Conservation (phyloP, 2,113 vertebrate species). For the Dipodomys ordii region DNA sequence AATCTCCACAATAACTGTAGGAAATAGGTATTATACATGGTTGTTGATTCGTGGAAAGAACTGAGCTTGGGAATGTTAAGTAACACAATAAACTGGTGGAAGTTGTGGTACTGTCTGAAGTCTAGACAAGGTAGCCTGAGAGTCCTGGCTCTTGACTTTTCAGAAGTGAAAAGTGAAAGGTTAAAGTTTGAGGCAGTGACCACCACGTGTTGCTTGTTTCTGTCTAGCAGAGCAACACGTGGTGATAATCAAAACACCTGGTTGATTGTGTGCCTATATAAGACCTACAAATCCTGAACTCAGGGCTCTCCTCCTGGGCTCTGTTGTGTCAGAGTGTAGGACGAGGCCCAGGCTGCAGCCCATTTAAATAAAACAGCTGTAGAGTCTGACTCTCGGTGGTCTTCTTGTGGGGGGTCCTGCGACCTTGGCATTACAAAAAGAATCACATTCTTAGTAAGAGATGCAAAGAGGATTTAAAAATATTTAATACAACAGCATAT, state of each 20-base stretch:
- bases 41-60: slow-evolving; percentile 19
- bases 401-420: too few species aligned
- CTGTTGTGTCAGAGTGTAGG: too few species aligned
- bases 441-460: background rate
- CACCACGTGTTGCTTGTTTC: too few species aligned
- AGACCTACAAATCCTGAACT: too few species aligned
- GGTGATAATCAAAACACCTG: too few species aligned
- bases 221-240: too few species aligned
- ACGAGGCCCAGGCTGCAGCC: too few species aligned
- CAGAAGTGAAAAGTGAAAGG: background rate
- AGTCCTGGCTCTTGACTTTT: background rate
- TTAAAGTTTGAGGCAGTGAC: too few species aligned
- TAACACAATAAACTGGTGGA: background rate
- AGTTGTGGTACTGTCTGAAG: background rate
- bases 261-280: too few species aligned
- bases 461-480: background rate
- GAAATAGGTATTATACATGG: background rate
- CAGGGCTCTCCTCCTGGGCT: too few species aligned
- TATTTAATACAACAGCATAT: background rate
- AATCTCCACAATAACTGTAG: background rate
- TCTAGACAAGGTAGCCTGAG: background rate
- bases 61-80: background rate
- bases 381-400: too few species aligned
- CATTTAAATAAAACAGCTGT: too few species aligned
- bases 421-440: background rate